Evolutionary conservation across 2,888 invertebrate species (phyloP).

Genomic region (Aricia artaxerxes): DNA sequence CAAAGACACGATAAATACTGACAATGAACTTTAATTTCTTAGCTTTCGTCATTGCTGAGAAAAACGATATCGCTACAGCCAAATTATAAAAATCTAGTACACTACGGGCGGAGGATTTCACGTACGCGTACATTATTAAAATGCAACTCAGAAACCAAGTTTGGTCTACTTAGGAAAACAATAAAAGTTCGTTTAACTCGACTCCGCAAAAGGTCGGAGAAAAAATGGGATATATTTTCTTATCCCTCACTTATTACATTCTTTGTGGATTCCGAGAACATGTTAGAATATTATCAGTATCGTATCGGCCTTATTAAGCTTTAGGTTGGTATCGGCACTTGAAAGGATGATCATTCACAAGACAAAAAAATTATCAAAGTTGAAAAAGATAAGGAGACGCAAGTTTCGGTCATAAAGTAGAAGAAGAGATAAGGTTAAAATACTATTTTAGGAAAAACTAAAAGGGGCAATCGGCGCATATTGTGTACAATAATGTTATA

Average conservation of each 20-base stretch:
- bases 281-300: conserved; percentile 14
- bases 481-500: neutral
- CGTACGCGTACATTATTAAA: conserved; percentile 5
- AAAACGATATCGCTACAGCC: no score
- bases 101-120: neutral
- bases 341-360: neutral
- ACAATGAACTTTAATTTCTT: no score
- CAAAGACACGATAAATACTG: no score
- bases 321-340: neutral
- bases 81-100: neutral
- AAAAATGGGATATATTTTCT: conserved; percentile 19
- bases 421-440: no score
- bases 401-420: neutral
- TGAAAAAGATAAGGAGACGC: neutral
- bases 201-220: neutral
- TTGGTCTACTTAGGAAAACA: conserved; percentile 8
- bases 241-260: conserved; percentile 22
- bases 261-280: conserved; percentile 5
- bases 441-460: neutral
- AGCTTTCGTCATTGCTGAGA: no score
- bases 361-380: neutral
- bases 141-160: conserved; percentile 14
- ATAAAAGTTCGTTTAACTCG: conserved; percentile 23
- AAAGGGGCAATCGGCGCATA: neutral
- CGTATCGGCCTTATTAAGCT: neutral